These are phyloP conservation scores for Dendrolimus kikuchii DNA, from an alignment of 1,140 invertebrate genomes.

Conservation along the genomic window DNA sequence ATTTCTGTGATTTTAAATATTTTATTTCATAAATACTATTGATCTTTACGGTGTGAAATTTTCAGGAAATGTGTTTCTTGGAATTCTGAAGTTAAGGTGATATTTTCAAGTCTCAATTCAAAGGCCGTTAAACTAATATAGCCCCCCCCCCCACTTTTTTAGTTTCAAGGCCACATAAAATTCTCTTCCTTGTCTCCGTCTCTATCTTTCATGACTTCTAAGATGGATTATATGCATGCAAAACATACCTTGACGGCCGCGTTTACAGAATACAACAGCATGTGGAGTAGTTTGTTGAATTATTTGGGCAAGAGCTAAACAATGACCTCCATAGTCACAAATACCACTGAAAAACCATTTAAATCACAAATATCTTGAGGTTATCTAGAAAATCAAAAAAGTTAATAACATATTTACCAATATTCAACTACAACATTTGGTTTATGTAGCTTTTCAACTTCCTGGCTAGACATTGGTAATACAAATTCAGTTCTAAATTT, in stretches of 20 bases:
- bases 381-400: background rate
- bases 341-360: conserved; percentile 64
- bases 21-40: too few relatives aligned
- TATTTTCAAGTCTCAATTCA: too few relatives aligned
- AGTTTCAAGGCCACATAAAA: too few relatives aligned
- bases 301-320: conserved; percentile 70
- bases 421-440: conserved; percentile 66
- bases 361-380: conserved; percentile 4
- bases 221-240: background rate
- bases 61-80: too few relatives aligned
- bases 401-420: conserved; percentile 45
- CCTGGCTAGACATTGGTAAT: background rate
- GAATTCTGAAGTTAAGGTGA: too few relatives aligned
- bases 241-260: conserved; percentile 72
- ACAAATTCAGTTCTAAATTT: too few relatives aligned
- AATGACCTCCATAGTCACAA: conserved; percentile 77
- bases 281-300: conserved; percentile 71
- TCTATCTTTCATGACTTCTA: too few relatives aligned
- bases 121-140: too few relatives aligned
- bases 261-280: conserved; percentile 70
- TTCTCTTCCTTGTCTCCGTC: too few relatives aligned
- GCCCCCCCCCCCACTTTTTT: too few relatives aligned
- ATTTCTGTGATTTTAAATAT: too few relatives aligned
- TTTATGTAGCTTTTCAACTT: background rate
- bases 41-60: too few relatives aligned